Evolutionary conservation across 1,140 invertebrate species (phyloP).

Genomic region (Rhyzopertha dominica): DNA sequence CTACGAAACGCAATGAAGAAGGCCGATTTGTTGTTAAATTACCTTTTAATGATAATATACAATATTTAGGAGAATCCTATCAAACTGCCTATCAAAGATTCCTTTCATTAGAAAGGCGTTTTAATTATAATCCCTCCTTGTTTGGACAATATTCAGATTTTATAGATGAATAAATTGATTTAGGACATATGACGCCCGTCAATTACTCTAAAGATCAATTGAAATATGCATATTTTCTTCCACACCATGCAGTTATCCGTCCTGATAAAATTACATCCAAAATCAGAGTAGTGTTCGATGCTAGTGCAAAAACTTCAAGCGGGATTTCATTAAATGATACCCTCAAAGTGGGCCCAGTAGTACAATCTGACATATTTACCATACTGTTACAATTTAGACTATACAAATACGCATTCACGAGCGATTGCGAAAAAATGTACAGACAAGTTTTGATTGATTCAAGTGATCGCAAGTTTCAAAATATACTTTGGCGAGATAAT

Average conservation of each 20-base stretch:
- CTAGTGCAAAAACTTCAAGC: constrained; percentile 1
- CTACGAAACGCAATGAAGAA: too few relatives aligned
- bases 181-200: too few relatives aligned
- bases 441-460: constrained; percentile 17
- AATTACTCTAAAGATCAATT: too few relatives aligned
- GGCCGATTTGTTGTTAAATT: too few relatives aligned
- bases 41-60: too few relatives aligned
- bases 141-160: too few relatives aligned
- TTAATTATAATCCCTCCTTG: too few relatives aligned
- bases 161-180: too few relatives aligned
- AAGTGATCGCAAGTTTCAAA: constrained; percentile 31
- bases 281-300: constrained; percentile 23
- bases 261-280: constrained; percentile 25
- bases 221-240: constrained; percentile 46
- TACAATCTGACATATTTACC: too few relatives aligned
- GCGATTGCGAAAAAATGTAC: constrained; percentile 26
- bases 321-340: constrained; percentile 21
- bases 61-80: too few relatives aligned
- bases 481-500: constrained; percentile 42
- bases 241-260: constrained; percentile 44
- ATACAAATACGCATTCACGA: not conserved
- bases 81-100: too few relatives aligned
- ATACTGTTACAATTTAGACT: constrained; percentile 26
- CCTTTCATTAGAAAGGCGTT: too few relatives aligned
- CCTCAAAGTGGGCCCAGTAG: constrained; percentile 34